These are phyloP conservation scores for Calidris pugnax DNA, from an alignment of 2,113 vertebrate species.

Conservation along the genomic window DNA sequence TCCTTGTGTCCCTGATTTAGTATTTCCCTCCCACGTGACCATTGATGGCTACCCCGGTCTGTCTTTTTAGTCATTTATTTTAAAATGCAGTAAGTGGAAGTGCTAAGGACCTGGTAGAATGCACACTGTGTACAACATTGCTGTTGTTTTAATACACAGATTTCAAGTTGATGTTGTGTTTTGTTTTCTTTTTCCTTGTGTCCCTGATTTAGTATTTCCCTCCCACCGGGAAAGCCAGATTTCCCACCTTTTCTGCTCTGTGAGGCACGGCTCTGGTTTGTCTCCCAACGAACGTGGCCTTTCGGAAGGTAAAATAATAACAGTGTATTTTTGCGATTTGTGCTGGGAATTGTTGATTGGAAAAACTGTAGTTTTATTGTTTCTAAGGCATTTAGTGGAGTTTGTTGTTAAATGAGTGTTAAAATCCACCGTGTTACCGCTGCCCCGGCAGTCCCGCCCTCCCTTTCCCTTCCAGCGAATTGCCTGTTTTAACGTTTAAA, in stretches of 20 bases:
- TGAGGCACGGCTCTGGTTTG: neutral
- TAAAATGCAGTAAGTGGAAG: neutral
- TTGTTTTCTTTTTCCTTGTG: neutral
- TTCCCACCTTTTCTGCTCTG: neutral
- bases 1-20: neutral
- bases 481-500: accelerated
- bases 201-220: neutral
- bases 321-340: accelerated
- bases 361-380: accelerated
- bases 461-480: accelerated
- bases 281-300: neutral
- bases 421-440: accelerated
- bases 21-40: neutral
- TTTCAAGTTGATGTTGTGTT: neutral
- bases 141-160: accelerated
- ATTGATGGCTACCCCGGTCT: too few relatives aligned
- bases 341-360: neutral
- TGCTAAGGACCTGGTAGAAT: neutral
- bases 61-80: neutral
- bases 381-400: accelerated
- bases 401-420: neutral
- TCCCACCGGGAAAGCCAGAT: neutral
- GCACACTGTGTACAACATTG: accelerated
- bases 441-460: too few relatives aligned
- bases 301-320: neutral